Evolutionary conservation across 2,888 invertebrate genomes (phyloP).

Genomic region (Odontocolon sp.): DNA sequence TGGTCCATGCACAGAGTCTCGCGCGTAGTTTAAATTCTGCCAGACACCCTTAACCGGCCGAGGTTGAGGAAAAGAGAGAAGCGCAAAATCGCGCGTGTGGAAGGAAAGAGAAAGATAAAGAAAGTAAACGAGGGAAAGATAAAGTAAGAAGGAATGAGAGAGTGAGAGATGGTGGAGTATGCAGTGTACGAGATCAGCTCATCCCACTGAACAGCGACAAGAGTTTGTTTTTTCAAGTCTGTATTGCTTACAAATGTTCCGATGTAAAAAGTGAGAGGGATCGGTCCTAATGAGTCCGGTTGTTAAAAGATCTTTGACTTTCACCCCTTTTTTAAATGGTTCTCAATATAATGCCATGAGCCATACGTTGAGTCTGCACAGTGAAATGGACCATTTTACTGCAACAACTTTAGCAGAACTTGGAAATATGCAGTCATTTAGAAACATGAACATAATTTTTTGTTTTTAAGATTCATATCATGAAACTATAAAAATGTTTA

Average conservation of each 20-base stretch:
- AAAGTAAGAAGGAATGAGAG: constrained; percentile 54
- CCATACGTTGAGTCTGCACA: neutral
- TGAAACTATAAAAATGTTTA: neutral
- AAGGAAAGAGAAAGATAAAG: constrained; percentile 31
- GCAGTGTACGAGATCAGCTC: constrained; percentile 12
- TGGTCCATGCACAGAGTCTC: constrained; percentile 39
- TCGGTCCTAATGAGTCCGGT: constrained; percentile 80
- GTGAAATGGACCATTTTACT: too few relatives aligned
- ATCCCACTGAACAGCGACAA: constrained; percentile 65
- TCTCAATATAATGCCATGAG: constrained; percentile 32
- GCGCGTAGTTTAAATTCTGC: constrained; percentile 69
- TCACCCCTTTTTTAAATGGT: constrained; percentile 39
- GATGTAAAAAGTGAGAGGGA: constrained; percentile 76
- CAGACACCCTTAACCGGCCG: constrained; percentile 71
- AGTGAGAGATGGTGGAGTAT: constrained; percentile 6
- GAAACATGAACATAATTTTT: neutral
- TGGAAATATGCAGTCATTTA: too few relatives aligned
- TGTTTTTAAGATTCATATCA: neutral
- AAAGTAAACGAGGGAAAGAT: constrained; percentile 57
- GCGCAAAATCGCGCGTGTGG: constrained; percentile 34
- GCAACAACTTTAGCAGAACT: too few relatives aligned
- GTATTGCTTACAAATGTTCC: constrained; percentile 81
- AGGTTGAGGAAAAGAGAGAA: constrained; percentile 48
- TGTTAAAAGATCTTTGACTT: constrained; percentile 76
- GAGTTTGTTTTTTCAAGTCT: constrained; percentile 76